phyloP scores from a whole-genome alignment of 2,113 vertebrate species.

The Chiloscyllium plagiosum region DNA sequence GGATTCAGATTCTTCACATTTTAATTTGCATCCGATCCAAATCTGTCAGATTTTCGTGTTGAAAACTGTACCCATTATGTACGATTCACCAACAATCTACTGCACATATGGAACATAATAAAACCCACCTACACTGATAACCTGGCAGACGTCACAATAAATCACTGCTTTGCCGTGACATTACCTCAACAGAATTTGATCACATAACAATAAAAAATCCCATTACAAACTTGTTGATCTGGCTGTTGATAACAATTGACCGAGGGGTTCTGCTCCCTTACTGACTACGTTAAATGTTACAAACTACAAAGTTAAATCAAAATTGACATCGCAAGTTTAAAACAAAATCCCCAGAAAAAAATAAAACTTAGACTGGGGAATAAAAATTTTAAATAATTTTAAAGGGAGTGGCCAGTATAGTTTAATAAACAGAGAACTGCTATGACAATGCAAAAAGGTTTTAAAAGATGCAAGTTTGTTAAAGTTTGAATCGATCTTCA shows the following conservation, averaged over 20 bases:
- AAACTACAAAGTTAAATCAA: neutral
- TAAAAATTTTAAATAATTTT: neutral
- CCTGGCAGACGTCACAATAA: neutral
- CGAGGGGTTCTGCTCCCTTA: neutral
- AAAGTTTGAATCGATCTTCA: neutral
- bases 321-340: neutral
- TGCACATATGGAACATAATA: neutral
- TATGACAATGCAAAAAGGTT: neutral
- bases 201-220: neutral
- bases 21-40: too few species aligned
- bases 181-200: slow-evolving; percentile 11
- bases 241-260: neutral
- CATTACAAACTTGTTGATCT: neutral
- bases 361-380: neutral
- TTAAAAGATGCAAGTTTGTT: neutral
- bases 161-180: neutral
- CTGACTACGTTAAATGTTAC: neutral
- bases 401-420: neutral
- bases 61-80: neutral
- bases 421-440: neutral
- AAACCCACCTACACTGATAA: neutral
- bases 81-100: neutral
- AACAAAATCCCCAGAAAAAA: neutral
- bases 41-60: too few species aligned
- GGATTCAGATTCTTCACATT: too few species aligned